phyloP scores from a whole-genome alignment of 2,797 vertebrate genomes.

The Aldrovandia affinis region DNA sequence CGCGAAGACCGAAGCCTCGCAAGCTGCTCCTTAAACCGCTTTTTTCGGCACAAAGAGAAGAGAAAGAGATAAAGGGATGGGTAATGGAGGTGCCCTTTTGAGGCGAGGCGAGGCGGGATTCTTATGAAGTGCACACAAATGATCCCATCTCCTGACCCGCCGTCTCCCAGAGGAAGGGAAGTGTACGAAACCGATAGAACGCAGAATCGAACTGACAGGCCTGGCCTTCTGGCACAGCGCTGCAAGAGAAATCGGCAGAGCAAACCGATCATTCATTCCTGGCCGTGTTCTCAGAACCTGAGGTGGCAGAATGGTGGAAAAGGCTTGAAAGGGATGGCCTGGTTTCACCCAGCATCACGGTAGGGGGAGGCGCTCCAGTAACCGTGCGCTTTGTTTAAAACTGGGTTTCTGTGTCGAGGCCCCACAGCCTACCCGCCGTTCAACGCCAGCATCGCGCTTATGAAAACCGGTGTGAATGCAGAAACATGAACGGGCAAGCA shows the following conservation, averaged over 20 bases:
- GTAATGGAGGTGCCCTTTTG: neutral
- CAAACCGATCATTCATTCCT: neutral
- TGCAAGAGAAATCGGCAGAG: neutral
- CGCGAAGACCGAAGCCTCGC: neutral
- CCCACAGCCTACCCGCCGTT: neutral
- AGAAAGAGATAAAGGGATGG: neutral
- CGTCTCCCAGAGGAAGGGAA: neutral
- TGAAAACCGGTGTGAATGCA: neutral
- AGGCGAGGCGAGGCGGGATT: neutral
- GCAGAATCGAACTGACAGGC: neutral
- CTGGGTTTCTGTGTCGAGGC: neutral
- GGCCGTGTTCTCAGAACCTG: neutral
- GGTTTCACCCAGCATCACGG: constrained; percentile 9
- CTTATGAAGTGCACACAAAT: neutral
- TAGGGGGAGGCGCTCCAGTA: neutral
- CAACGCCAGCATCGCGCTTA: neutral
- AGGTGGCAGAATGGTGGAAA: neutral
- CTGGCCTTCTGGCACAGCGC: neutral
- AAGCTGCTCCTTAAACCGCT: neutral
- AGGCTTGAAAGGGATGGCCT: constrained; percentile 1
- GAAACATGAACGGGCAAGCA: neutral
- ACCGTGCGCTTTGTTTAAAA: neutral
- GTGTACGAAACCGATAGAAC: neutral
- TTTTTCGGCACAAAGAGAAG: too few relatives aligned
- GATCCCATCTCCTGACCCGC: neutral